These are phyloP conservation scores for Istiophorus platypterus DNA, from an alignment of 2,113 vertebrate genomes.

Conservation along the genomic window DNA sequence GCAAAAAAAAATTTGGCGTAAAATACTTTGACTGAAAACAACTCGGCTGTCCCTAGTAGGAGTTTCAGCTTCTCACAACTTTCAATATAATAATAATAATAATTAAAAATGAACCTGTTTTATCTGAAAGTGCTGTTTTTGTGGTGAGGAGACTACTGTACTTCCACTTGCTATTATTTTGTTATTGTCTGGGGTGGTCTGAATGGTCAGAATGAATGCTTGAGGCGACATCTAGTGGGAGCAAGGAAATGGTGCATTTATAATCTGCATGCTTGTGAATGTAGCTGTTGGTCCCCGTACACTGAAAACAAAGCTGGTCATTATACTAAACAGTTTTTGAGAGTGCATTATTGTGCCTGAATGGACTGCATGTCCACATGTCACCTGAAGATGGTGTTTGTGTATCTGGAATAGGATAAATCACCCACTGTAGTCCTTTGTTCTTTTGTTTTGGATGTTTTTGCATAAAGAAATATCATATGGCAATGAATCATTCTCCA, in stretches of 20 bases:
- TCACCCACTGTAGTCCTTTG: not conserved
- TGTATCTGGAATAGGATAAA: not conserved
- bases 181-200: not conserved
- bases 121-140: not conserved
- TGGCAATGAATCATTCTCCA: not conserved
- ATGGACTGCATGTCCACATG: not conserved
- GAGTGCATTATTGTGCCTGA: not conserved
- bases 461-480: not conserved
- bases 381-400: conserved; percentile 20
- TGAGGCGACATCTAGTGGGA: conserved; percentile 55
- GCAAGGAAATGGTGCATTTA: conserved; percentile 4
- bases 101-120: not conserved
- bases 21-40: too few species aligned
- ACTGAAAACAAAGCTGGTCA: not conserved
- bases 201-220: not conserved
- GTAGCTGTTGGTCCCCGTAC: not conserved
- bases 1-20: too few species aligned
- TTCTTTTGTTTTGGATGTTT: not conserved
- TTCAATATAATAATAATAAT: not conserved
- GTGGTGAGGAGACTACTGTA: too few species aligned
- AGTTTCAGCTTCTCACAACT: not conserved
- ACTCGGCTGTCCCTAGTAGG: too few species aligned
- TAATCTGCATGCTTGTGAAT: not conserved
- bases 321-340: not conserved
- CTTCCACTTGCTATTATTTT: not conserved